A percentile compares a stretch with the other conserved stretches of the same genome.
Evolutionary conservation across 2,113 vertebrate genomes (phyloP).

Genomic region (Uropsilus gracilis): DNA sequence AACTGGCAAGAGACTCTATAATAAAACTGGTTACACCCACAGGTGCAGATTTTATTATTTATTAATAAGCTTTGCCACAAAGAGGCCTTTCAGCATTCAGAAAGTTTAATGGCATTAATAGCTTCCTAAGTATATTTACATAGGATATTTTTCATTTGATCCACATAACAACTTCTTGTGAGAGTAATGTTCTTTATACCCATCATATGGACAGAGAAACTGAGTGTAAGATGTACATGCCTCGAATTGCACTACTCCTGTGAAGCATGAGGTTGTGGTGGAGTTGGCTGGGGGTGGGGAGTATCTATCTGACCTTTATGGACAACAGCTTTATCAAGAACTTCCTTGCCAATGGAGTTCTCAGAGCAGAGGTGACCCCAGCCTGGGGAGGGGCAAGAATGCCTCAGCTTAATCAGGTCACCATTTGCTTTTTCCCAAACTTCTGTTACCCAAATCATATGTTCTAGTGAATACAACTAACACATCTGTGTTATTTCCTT

Average conservation of each 20-base stretch:
- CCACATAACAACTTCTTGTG: not conserved
- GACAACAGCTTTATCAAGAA: not conserved
- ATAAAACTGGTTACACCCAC: not conserved
- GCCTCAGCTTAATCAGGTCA: not conserved
- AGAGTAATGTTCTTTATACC: not conserved
- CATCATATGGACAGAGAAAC: not conserved
- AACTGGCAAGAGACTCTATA: slow-evolving; percentile 11
- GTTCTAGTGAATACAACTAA: not conserved
- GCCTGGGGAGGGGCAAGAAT: not conserved
- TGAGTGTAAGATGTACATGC: not conserved
- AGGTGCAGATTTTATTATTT: slow-evolving; percentile 20
- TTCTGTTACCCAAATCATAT: not conserved
- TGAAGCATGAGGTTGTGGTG: not conserved
- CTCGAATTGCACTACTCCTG: not conserved
- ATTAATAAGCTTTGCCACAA: slow-evolving; percentile 7
- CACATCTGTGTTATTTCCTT: not conserved
- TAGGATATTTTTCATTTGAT: not conserved
- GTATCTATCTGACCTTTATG: not conserved
- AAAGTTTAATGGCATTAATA: not conserved
- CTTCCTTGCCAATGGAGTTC: not conserved
- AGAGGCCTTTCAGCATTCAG: not conserved
- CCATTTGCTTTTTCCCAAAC: not conserved
- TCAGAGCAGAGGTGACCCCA: not conserved
- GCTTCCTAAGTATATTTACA: not conserved
- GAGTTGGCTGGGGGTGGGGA: too few relatives aligned